Conservation (phyloP, 2,888 invertebrate species). For the Lydus trimaculatus region DNA sequence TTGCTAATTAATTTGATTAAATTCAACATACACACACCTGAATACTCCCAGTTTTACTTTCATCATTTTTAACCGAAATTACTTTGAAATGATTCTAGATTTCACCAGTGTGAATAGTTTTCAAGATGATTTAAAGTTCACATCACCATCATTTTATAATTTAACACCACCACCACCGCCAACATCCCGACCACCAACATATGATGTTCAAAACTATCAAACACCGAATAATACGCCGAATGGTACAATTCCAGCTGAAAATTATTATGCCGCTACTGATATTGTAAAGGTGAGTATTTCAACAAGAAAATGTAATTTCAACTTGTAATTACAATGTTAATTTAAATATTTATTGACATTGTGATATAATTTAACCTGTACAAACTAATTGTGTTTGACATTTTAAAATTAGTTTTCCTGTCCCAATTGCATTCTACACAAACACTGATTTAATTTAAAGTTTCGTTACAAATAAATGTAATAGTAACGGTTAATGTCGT, state of each 20-base stretch:
- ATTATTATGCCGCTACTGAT: slow-evolving; percentile 82
- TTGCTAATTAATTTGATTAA: background rate
- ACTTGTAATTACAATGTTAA: background rate
- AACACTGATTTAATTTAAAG: background rate
- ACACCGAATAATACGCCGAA: slow-evolving; percentile 54
- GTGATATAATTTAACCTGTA: slow-evolving; percentile 14
- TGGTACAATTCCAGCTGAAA: slow-evolving; percentile 61
- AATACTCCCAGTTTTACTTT: background rate
- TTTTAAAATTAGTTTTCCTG: slow-evolving; percentile 21
- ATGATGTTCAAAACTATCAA: slow-evolving; percentile 60
- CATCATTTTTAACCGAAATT: background rate
- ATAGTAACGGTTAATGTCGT: background rate
- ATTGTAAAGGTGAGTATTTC: slow-evolving; percentile 69
- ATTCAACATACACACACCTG: background rate
- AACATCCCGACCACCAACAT: slow-evolving; percentile 59
- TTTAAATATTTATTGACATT: background rate
- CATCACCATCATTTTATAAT: slow-evolving; percentile 64
- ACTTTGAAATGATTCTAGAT: slow-evolving; percentile 57
- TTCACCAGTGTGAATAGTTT: slow-evolving; percentile 66
- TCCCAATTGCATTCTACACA: slow-evolving; percentile 6
- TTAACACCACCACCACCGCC: slow-evolving; percentile 63
- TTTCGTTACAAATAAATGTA: background rate
- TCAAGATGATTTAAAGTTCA: slow-evolving; percentile 64
- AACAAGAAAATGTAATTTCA: background rate
- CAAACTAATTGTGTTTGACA: slow-evolving; percentile 23